Percentiles rank a stretch among this genome's conserved stretches.
Evolutionary conservation across 2,797 vertebrate genomes (phyloP).

Genomic region (Alectoris magna): DNA sequence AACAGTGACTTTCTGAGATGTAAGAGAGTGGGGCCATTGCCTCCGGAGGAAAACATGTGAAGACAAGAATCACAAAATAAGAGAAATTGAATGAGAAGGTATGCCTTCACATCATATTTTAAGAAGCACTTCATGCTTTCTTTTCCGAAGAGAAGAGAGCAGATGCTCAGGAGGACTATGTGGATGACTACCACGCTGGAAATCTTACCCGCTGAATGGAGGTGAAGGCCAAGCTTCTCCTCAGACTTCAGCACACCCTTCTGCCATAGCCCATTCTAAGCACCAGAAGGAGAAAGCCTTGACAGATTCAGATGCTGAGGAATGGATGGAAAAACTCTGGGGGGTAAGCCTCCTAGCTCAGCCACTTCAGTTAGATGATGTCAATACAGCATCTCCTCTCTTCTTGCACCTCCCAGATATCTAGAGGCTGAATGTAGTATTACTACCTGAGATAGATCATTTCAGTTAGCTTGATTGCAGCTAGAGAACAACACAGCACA

Average conservation of each 20-base stretch:
- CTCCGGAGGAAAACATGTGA: rapidly evolving
- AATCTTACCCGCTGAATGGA: neutral
- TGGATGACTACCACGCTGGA: neutral
- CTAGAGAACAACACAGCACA: neutral
- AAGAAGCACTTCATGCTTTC: neutral
- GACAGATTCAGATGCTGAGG: neutral
- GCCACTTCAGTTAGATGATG: neutral
- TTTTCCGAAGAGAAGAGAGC: neutral
- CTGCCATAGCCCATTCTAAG: neutral
- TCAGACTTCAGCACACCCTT: neutral
- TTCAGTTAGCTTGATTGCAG: neutral
- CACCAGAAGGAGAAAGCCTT: neutral
- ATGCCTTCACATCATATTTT: neutral
- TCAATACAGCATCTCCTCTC: neutral
- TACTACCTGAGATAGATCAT: neutral
- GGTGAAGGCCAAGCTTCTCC: neutral
- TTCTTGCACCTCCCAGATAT: neutral
- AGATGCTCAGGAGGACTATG: neutral
- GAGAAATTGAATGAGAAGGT: neutral
- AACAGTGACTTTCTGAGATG: neutral
- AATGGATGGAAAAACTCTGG: neutral
- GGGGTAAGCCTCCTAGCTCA: neutral
- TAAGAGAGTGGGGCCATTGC: neutral
- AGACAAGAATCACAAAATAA: neutral
- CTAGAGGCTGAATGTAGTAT: neutral